Evolutionary conservation across 2,113 vertebrate species (phyloP), one percentile per base, ranked within the genome.

Genomic region (Perccottus glenii): DNA sequence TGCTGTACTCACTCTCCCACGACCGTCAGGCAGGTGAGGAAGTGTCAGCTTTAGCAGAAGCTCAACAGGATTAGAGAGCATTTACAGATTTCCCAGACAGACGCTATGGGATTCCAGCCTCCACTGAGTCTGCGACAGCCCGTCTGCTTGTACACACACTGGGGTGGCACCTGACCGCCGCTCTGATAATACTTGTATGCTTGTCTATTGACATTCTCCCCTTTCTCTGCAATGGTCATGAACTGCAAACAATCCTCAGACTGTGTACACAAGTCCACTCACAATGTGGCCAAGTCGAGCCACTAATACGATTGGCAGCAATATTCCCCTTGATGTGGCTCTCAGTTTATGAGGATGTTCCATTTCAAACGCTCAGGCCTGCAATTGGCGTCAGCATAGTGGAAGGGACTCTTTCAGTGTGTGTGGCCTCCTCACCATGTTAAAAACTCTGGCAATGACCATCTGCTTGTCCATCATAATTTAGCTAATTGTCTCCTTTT

Each of bases 41-140:
- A 92, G 89, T 77, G 77, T 87, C 85, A 82, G 87, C 82, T 92
- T 92, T 85, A 79, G 67, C 48, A 1, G 71, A 49, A 85, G 90
- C 87, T 91, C 83, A 88, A 56, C 76, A 10, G 88, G 90, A 91
- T 91, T 92, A 90, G 63, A 73, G 71, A 60, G 84, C 81, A 87
- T 92, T 92, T 90, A 90, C 63, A 84, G 84, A 88, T 87, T 89
- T 90, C 88, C 88, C 88, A 87, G 77, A 87, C 82, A 83, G 75
- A 83, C 80, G 73, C 69, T 40, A 79, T 53, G 81, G 78, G 89
- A 89, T 84, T 83, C 82, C 86, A 71, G 81, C 73, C 80, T 86
- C 87, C 79, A 75, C 81, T 65, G 71, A 87, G 83, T 82, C 88
- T 73, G 67, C 77, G 69, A 58, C 86, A 73, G 79, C 73, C 52